Evolutionary conservation across 92 coral and sea anemone genomes (phyloP), one percentile per base, ranked within the genome.

Genomic region (Porites evermanni): DNA sequence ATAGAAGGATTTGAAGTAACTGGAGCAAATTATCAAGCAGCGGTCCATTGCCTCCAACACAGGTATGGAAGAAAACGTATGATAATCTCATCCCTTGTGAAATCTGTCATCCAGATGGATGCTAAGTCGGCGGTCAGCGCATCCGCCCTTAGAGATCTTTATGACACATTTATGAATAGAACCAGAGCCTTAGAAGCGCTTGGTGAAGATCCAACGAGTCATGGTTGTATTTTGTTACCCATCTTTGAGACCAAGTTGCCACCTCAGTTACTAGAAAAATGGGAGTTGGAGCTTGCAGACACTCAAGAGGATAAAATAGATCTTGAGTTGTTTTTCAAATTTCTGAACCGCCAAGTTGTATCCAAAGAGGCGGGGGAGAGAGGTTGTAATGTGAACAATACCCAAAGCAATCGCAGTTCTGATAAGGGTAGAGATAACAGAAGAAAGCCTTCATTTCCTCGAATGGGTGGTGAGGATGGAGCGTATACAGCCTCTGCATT

Each of bases 261-360:
- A 1, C 83, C 85, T 56, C 78, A 68, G 74, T 23, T 82, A 19
- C 23, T 59, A 18, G 86, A 78, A 12, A 89, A 78, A 47, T 89
- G 86, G 89, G 81, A 89, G 32, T 84, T 84, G 38, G 89, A 89
- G 60, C 81, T 89, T 2, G 84, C 89, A 44, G 92, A 89, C 77
- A 85, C 82, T 50, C 72, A 8, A 52, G 91, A 88, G 50, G 90
- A 87, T 44, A 56, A 87, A 64, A 65, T 87, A 52, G 80, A 79
- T 67, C 78, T 86, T 19, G 89, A 86, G 54, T 65, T 87, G 81
- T 79, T 87, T 64, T 87, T 87, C 50, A 87, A 79, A 20, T 75
- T 82, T 4, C 91, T 88, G 1, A 88, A 88, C 63, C 38, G 72
- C 58, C 88, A 88, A 67, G 82, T 88, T 54, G 74, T 82, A 32